Evolutionary conservation across 2,113 vertebrate genomes (phyloP), one percentile per base, ranked within the genome.

Genomic region (Cottus gobio): DNA sequence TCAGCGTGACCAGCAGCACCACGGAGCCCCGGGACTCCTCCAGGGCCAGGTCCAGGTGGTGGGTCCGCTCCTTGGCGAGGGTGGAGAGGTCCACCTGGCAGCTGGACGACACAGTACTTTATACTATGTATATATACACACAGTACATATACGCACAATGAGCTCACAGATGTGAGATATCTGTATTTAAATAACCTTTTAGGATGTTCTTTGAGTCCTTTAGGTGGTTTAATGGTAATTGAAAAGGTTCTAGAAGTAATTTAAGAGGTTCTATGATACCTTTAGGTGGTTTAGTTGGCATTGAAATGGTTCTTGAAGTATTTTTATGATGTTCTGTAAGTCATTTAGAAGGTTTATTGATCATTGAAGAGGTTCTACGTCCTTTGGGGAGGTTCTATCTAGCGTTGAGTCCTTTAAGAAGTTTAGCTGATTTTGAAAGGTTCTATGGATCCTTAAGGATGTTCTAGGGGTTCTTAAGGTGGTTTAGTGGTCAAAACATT

Each of bases 1-100:
- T 99, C 80, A 98, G 94, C 20, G 97, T 97, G 89, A 99, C 95
- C 92, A 98, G 94, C 79, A 99, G 79, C 15, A 98, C 95, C 90
- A 99, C 85, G 52, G 28, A 87, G 0, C 98, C 98, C 90, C 95
- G 94, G 20, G 93, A 94, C 81, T 97, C 97, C 88, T 97, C 96
- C 90, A 99, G 94, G 0, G 91, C 85, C 44, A 98, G 39, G 71
- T 97, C 95, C 91, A 99, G 0, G 77, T 95, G 96, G 89, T 99
- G 97, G 0, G 97, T 99, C 13, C 95, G 96, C 6, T 99, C 97
- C 90, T 95, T 97, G 3, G 94, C 94, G 80, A 99, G 93, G 16
- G 89, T 92, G 0, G 96, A 96, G 75, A 99, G 95, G 90, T 98
- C 96, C 70, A 98, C 22, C 81, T 97, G 95, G 90, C 96, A 98